Conservation (phyloP, 2,113 vertebrate species). For the Phalacrocorax aristotelis region DNA sequence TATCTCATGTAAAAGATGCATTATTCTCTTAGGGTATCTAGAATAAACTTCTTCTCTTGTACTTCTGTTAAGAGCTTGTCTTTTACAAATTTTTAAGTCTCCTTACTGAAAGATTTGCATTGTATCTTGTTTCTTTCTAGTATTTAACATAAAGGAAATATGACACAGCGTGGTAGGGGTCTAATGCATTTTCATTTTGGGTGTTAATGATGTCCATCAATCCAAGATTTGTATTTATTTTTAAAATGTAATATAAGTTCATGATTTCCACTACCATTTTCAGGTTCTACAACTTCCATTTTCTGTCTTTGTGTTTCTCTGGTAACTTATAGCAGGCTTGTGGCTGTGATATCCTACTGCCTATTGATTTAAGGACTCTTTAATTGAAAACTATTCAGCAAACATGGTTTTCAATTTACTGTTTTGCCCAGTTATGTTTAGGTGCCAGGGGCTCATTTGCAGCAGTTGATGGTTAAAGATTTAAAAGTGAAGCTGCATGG, state of each 20-base stretch:
- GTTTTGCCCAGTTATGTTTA: background rate
- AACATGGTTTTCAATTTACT: slow-evolving; percentile 29
- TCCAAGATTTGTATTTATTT: background rate
- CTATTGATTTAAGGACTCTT: slow-evolving; percentile 24
- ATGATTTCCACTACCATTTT: background rate
- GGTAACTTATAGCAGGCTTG: background rate
- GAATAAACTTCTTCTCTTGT: background rate
- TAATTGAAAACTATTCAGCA: slow-evolving; percentile 42
- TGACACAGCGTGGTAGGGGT: background rate
- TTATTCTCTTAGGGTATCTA: background rate
- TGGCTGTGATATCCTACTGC: background rate
- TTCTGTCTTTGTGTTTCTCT: background rate
- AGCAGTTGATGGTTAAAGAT: slow-evolving; percentile 9
- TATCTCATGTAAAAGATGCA: background rate
- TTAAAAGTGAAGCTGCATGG: slow-evolving; percentile 7
- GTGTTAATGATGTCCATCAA: background rate
- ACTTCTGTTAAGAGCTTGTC: background rate
- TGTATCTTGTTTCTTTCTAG: background rate
- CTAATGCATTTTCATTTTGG: background rate
- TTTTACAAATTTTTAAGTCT: background rate
- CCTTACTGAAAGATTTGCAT: background rate
- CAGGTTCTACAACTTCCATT: background rate
- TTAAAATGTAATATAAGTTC: background rate
- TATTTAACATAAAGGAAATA: background rate
- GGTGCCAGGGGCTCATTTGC: slow-evolving; percentile 14